These are phyloP conservation scores for Daboia siamensis DNA, from an alignment of 2,113 vertebrate genomes.

Conservation along the genomic window DNA sequence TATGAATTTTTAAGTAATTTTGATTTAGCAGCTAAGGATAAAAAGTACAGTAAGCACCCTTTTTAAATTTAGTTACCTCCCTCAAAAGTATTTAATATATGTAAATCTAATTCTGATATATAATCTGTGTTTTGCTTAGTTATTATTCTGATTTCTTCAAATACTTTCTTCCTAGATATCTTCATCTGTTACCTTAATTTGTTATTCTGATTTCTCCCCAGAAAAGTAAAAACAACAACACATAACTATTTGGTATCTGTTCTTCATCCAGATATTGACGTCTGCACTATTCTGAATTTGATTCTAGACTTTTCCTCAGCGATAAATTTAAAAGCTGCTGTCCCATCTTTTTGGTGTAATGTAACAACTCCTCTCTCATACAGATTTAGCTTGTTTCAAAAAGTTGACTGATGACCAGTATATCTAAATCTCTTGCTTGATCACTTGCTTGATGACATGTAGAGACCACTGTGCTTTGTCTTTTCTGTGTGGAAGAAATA, in stretches of 20 bases:
- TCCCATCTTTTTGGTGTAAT: background rate
- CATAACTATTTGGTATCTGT: background rate
- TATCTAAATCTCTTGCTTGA: background rate
- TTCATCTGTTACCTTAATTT: background rate
- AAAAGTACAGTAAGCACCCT: background rate
- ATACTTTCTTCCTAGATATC: background rate
- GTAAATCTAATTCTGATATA: background rate
- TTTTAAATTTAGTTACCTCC: background rate
- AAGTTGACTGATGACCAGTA: background rate
- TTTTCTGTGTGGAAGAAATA: background rate
- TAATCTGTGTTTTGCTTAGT: background rate
- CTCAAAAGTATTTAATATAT: background rate
- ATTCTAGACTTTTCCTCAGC: background rate
- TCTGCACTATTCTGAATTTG: background rate
- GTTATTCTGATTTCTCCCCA: background rate
- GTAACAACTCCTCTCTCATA: background rate
- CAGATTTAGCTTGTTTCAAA: background rate
- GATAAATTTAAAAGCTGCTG: background rate
- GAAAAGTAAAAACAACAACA: background rate
- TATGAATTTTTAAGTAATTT: background rate
- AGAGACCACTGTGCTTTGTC: background rate
- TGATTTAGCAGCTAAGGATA: background rate
- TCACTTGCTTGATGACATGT: background rate
- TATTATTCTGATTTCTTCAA: background rate
- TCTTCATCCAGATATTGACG: background rate